Evolutionary conservation across 1,140 invertebrate species (phyloP).

Genomic region (Leptinotarsa lineolata): DNA sequence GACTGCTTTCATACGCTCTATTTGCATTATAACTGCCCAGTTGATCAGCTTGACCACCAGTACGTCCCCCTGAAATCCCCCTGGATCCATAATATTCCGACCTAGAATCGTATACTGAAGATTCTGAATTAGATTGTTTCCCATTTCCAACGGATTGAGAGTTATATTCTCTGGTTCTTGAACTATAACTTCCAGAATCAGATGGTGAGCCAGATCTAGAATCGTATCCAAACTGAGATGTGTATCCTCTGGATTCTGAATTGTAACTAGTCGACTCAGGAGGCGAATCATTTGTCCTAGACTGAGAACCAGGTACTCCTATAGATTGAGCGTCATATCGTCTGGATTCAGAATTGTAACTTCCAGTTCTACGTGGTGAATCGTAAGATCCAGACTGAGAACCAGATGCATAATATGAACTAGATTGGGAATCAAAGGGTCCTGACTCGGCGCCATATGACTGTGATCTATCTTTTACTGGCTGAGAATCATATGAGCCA

Average conservation of each 20-base stretch:
- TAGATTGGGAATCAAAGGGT: neutral
- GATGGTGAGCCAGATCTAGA: neutral
- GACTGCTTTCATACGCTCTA: conserved; percentile 34
- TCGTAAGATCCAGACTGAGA: conserved; percentile 11
- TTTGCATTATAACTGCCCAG: conserved; percentile 13
- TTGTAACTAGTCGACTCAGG: neutral
- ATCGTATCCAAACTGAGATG: too few relatives aligned
- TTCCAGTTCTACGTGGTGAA: too few relatives aligned
- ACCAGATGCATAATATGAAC: neutral
- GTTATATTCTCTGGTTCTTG: neutral
- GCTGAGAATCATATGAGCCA: neutral
- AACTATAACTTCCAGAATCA: neutral
- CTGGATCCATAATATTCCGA: neutral
- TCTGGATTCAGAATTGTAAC: neutral
- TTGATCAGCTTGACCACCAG: conserved; percentile 2
- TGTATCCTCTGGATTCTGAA: neutral
- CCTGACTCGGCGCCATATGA: conserved; percentile 29
- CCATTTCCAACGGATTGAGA: conserved; percentile 7
- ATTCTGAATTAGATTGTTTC: neutral
- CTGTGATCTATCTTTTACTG: neutral
- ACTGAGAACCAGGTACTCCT: neutral
- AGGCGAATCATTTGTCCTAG: neutral
- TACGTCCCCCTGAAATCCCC: neutral
- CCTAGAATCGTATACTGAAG: neutral
- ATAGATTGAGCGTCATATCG: neutral